These are phyloP conservation scores for Melanaphis sacchari DNA, from an alignment of 1,140 invertebrate species.

Conservation along the genomic window DNA sequence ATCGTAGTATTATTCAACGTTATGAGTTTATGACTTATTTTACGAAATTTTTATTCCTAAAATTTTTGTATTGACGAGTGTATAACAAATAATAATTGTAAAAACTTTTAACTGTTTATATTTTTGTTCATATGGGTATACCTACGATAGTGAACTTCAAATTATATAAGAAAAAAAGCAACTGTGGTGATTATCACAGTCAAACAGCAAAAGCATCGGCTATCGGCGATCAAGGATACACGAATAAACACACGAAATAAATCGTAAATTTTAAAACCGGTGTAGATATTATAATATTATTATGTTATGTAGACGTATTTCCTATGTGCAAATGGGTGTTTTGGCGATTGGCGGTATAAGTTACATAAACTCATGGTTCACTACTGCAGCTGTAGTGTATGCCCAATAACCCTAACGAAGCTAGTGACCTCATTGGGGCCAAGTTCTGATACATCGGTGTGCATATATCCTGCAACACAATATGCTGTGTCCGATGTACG, in stretches of 20 bases:
- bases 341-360: not conserved
- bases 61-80: too few species aligned
- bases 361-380: not conserved
- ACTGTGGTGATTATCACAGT: not conserved
- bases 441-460: not conserved
- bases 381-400: not conserved
- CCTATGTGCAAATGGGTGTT: not conserved
- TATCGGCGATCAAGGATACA: not conserved
- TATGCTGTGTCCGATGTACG: not conserved
- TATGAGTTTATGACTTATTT: not conserved
- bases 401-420: not conserved
- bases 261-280: not conserved
- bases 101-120: not conserved
- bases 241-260: not conserved
- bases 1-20: not conserved
- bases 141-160: not conserved
- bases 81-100: not conserved
- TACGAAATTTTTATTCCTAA: not conserved
- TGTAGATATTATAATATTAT: not conserved
- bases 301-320: not conserved
- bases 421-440: not conserved
- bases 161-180: not conserved
- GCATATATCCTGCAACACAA: not conserved
- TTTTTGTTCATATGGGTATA: not conserved
- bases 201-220: not conserved